Conservation (phyloP, 2,888 invertebrate genomes). For the Bellardia bayeri region DNA sequence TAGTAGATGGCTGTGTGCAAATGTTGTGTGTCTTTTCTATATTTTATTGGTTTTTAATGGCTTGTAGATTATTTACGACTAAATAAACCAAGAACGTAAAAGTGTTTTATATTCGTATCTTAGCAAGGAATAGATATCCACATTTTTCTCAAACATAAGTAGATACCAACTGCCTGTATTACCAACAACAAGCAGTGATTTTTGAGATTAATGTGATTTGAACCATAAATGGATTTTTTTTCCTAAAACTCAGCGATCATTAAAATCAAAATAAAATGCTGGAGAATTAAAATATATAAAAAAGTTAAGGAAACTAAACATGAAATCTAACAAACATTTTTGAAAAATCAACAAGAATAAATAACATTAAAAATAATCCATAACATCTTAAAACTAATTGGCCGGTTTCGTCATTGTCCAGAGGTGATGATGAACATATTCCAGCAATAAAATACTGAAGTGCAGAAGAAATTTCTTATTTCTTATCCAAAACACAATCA, state of each 20-base stretch:
- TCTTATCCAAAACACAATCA: too few species aligned
- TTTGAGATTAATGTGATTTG: background rate
- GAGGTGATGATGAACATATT: too few species aligned
- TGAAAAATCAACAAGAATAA: too few species aligned
- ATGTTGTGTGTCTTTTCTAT: background rate
- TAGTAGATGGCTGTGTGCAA: background rate
- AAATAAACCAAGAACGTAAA: background rate
- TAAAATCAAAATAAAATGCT: background rate
- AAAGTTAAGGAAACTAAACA: too few species aligned
- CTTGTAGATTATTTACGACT: slow-evolving; percentile 22
- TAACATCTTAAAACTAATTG: too few species aligned
- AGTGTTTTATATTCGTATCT: background rate
- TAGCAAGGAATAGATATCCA: background rate
- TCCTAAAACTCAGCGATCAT: background rate
- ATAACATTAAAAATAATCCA: too few species aligned
- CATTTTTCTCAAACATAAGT: too few species aligned
- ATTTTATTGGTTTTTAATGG: slow-evolving; percentile 42
- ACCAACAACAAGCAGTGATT: background rate
- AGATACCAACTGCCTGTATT: too few species aligned
- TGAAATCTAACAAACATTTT: too few species aligned
- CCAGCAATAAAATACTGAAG: too few species aligned
- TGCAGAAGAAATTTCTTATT: too few species aligned
- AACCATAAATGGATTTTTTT: background rate
- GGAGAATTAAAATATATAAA: background rate
- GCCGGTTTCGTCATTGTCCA: too few species aligned